These are phyloP conservation scores for Jordanella pulchra DNA, from an alignment of 2,797 vertebrate genomes.

Conservation along the genomic window DNA sequence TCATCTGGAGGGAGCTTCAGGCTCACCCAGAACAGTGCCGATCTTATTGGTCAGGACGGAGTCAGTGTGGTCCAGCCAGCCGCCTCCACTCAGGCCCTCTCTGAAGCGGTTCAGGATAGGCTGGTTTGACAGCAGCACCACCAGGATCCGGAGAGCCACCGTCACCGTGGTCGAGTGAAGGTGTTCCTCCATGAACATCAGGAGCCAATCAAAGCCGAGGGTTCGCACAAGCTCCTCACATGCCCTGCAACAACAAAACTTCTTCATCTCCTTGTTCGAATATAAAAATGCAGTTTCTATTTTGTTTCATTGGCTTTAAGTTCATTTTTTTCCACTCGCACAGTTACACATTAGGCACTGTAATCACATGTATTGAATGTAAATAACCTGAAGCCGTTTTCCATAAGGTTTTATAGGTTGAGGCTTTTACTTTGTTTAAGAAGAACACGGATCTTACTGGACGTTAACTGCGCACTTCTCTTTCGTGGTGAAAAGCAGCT, in stretches of 20 bases:
- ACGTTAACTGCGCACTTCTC: slow-evolving; percentile 92
- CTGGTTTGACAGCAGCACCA: slow-evolving; percentile 92
- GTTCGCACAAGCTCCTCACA: slow-evolving; percentile 94
- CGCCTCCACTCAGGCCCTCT: slow-evolving; percentile 93
- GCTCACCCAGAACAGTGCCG: slow-evolving; percentile 94
- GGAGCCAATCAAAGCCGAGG: slow-evolving; percentile 95
- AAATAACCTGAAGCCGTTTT: not conserved
- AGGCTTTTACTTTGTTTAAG: not conserved
- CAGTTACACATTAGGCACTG: too few species aligned
- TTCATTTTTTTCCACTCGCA: not conserved
- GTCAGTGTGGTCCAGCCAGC: slow-evolving; percentile 98
- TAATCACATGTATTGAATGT: not conserved
- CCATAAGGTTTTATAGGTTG: not conserved
- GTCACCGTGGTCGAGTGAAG: slow-evolving; percentile 94
- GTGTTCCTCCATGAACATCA: slow-evolving; percentile 98
- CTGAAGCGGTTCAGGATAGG: slow-evolving; percentile 92
- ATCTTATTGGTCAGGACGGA: slow-evolving; percentile 98
- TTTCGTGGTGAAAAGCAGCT: slow-evolving; percentile 91
- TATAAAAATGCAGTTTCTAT: not conserved
- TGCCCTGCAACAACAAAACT: slow-evolving; percentile 76
- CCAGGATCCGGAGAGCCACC: slow-evolving; percentile 92
- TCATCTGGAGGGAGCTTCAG: too few species aligned
- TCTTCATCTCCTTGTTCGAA: not conserved
- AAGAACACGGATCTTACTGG: slow-evolving; percentile 83
- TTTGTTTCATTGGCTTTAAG: not conserved